Percentiles rank a stretch among this genome's conserved stretches.
Conservation (phyloP, 1,140 invertebrate species). For the Myzus persicae region DNA sequence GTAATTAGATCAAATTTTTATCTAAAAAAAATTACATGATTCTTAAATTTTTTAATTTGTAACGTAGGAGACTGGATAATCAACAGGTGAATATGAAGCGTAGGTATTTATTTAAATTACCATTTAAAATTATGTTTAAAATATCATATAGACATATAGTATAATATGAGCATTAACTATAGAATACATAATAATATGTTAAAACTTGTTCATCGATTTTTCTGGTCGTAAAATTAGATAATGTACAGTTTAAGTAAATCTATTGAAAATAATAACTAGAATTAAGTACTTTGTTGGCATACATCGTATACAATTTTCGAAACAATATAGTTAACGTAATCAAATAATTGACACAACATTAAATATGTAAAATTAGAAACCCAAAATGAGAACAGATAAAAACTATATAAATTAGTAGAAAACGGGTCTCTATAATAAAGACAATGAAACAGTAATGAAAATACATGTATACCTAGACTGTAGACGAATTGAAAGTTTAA, state of each 20-base stretch:
- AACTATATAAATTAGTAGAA: background rate
- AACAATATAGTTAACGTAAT: background rate
- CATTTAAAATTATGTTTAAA: background rate
- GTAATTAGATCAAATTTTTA: conserved; percentile 7
- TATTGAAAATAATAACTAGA: conserved; percentile 11
- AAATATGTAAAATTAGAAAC: background rate
- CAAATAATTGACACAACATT: background rate
- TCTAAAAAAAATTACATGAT: background rate
- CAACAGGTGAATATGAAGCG: background rate
- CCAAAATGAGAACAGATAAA: background rate
- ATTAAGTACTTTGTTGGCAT: background rate
- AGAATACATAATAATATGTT: conserved; percentile 7
- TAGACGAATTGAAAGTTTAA: background rate
- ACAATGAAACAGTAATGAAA: background rate
- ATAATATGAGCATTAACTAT: conserved; percentile 24
- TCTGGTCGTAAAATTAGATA: conserved; percentile 17
- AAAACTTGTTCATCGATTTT: background rate
- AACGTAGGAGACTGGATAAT: background rate
- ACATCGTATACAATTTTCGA: background rate
- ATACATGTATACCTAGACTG: background rate
- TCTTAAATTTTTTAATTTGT: conserved; percentile 29
- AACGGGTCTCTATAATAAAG: background rate
- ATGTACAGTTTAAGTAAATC: background rate
- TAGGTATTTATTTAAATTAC: conserved; percentile 18
- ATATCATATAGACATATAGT: background rate